These are phyloP conservation scores for Coptotermes formosanus DNA, from an alignment of 1,140 invertebrate genomes.

Conservation along the genomic window DNA sequence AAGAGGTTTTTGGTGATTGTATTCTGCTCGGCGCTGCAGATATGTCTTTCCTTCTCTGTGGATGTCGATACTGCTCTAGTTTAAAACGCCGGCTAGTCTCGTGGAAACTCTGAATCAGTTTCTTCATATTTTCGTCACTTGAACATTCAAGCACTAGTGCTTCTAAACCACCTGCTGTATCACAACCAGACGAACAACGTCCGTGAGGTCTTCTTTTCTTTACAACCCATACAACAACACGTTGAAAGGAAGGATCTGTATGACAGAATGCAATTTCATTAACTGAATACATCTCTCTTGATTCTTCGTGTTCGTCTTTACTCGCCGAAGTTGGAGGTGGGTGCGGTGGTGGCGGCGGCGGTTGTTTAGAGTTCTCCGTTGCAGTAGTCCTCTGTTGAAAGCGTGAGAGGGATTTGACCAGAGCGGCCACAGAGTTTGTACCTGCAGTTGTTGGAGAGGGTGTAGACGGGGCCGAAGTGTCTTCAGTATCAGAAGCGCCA, in stretches of 20 bases:
- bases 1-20: neutral
- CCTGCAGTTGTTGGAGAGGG: constrained; percentile 25
- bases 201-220: constrained; percentile 35
- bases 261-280: constrained; percentile 44
- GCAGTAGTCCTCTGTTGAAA: neutral
- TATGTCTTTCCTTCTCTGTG: constrained; percentile 14
- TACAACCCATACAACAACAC: constrained; percentile 46
- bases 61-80: constrained; percentile 32
- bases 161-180: constrained; percentile 37
- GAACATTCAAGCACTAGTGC: constrained; percentile 46
- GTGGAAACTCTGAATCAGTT: constrained; percentile 45
- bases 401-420: neutral
- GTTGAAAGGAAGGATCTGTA: constrained; percentile 43
- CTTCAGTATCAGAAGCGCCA: constrained; percentile 43
- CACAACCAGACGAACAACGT: neutral
- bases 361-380: neutral
- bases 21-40: neutral
- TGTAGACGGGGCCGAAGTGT: constrained; percentile 38
- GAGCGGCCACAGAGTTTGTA: neutral
- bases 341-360: neutral
- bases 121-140: constrained; percentile 40
- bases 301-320: neutral
- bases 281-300: constrained; percentile 35
- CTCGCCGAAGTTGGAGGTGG: neutral
- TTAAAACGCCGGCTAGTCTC: constrained; percentile 37